These are phyloP conservation scores for Pocillopora damicornis DNA, from an alignment of 64 coral and sea anemone species.

Conservation along the genomic window DNA sequence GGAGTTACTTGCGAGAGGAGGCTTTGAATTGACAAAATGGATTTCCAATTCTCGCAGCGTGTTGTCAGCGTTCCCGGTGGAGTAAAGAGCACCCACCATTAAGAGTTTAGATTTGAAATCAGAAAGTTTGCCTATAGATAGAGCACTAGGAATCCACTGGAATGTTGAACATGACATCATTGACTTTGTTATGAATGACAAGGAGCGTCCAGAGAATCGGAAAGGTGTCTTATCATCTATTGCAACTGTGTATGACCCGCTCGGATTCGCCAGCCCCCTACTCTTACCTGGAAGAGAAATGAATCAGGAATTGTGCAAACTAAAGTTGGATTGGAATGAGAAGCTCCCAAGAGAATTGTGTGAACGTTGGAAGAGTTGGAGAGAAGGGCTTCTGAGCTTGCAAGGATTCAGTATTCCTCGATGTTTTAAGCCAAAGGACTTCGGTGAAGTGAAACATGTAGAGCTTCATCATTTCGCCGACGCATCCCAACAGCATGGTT, in stretches of 20 bases:
- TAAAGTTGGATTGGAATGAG: slow-evolving; percentile 34
- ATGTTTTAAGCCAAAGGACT: slow-evolving; percentile 19
- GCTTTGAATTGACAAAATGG: slow-evolving; percentile 52
- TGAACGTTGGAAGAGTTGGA: slow-evolving; percentile 37
- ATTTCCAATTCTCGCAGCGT: slow-evolving; percentile 41
- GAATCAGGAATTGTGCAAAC: slow-evolving; percentile 55
- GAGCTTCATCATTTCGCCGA: slow-evolving; percentile 71
- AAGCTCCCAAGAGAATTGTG: slow-evolving; percentile 17
- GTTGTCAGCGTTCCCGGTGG: slow-evolving; percentile 34
- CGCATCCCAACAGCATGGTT: slow-evolving; percentile 56
- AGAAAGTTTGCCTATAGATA: slow-evolving; percentile 49
- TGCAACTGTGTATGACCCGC: slow-evolving; percentile 48
- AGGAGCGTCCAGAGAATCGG: slow-evolving; percentile 16
- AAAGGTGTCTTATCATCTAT: slow-evolving; percentile 60
- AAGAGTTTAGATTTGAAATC: slow-evolving; percentile 52
- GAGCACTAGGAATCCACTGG: slow-evolving; percentile 54
- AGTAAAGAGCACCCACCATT: slow-evolving; percentile 38
- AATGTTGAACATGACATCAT: slow-evolving; percentile 41
- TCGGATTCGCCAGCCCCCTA: slow-evolving; percentile 56
- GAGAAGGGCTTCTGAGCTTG: slow-evolving; percentile 11
- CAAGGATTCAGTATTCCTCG: slow-evolving; percentile 11
- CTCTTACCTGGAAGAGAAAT: slow-evolving; percentile 52
- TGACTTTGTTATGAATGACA: not conserved
- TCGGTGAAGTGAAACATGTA: not conserved
- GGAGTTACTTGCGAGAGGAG: slow-evolving; percentile 39